Conservation (phyloP, 37 sponge, comb jelly and placozoan genomes). For the Crambe crambe region DNA sequence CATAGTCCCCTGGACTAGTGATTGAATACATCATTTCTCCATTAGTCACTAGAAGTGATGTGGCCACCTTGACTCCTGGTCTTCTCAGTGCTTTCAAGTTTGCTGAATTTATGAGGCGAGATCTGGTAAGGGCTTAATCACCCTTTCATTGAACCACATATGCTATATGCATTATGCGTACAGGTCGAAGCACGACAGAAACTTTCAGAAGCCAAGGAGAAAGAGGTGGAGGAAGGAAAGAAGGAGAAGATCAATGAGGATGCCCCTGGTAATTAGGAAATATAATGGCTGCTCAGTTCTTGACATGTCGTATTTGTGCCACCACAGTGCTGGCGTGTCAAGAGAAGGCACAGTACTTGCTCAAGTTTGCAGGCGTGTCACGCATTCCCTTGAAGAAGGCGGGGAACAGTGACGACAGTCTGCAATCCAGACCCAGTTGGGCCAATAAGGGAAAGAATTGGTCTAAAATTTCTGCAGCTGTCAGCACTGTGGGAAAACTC, state of each 20-base stretch:
- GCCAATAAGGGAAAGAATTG: constrained; percentile 49
- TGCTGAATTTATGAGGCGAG: constrained; percentile 73
- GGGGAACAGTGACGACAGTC: neutral
- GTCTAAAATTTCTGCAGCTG: constrained; percentile 46
- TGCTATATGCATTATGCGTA: too few species aligned
- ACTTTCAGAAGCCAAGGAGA: constrained; percentile 49
- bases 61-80: constrained; percentile 14
- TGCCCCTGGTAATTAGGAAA: constrained; percentile 40
- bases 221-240: constrained; percentile 38
- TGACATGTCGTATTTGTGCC: neutral
- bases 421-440: constrained; percentile 36
- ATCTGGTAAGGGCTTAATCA: too few species aligned
- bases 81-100: constrained; percentile 53
- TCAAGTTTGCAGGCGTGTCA: constrained; percentile 88
- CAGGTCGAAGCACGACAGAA: constrained; percentile 85
- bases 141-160: too few species aligned
- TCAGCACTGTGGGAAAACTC: constrained; percentile 37
- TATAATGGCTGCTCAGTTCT: neutral
- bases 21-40: too few species aligned
- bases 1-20: neutral
- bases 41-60: neutral
- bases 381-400: neutral
- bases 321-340: constrained; percentile 55
- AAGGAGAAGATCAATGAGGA: constrained; percentile 54
- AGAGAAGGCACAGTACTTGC: constrained; percentile 83